Conservation (phyloP, 2,888 invertebrate genomes). For the Conus canariensis region DNA sequence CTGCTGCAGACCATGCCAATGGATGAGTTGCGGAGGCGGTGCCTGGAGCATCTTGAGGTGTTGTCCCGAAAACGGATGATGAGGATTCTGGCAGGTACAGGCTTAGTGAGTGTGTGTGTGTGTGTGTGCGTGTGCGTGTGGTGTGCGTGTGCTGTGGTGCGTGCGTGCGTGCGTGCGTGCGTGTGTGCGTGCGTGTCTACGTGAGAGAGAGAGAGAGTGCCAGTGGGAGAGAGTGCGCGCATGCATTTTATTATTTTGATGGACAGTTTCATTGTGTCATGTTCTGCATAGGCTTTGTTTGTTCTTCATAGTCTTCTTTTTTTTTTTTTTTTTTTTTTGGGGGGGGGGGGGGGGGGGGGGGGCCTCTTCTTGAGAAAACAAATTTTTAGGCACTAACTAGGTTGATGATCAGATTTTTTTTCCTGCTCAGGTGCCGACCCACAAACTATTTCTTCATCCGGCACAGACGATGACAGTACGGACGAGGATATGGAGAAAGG, state of each 20-base stretch:
- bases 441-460: constrained; percentile 69
- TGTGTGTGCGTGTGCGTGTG: neutral
- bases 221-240: too few relatives aligned
- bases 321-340: too few relatives aligned
- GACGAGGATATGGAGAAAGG: constrained; percentile 58
- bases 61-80: constrained; percentile 77
- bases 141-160: too few relatives aligned
- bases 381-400: too few relatives aligned
- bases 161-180: neutral
- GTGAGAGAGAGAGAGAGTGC: too few relatives aligned
- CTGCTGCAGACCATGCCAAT: constrained; percentile 69
- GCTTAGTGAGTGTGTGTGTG: constrained; percentile 19
- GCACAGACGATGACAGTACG: constrained; percentile 67
- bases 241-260: too few relatives aligned
- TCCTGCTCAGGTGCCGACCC: constrained; percentile 67
- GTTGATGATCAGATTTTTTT: neutral
- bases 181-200: too few relatives aligned
- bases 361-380: too few relatives aligned
- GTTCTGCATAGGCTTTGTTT: too few relatives aligned
- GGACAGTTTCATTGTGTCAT: too few relatives aligned
- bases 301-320: too few relatives aligned
- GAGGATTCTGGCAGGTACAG: constrained; percentile 75
- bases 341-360: too few relatives aligned
- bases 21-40: constrained; percentile 77
- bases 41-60: constrained; percentile 78